Percentiles rank a stretch among this genome's conserved stretches.
phyloP scores from a whole-genome alignment of 2,797 vertebrate species.

The Siniperca undulata region DNA sequence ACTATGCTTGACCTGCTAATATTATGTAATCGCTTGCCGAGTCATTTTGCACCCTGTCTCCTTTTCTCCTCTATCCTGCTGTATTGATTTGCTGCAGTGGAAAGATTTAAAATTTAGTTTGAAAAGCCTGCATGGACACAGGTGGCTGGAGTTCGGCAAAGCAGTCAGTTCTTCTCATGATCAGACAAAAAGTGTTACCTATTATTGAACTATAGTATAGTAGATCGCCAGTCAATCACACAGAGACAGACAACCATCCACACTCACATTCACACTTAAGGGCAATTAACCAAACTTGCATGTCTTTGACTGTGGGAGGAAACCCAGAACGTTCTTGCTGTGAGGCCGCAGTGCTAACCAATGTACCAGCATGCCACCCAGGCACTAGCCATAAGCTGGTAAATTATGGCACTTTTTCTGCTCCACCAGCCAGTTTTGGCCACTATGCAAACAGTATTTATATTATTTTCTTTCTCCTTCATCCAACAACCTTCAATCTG shows the following conservation, averaged over 20 bases:
- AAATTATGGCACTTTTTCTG: background rate
- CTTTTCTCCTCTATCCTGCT: background rate
- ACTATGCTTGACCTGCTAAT: slow-evolving; percentile 18
- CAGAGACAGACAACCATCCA: slow-evolving; percentile 1
- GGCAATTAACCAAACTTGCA: background rate
- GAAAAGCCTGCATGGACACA: background rate
- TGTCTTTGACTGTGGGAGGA: slow-evolving; percentile 2
- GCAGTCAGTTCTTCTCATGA: background rate
- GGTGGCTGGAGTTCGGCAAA: background rate
- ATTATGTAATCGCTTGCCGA: background rate
- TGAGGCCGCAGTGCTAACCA: background rate
- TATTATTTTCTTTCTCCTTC: background rate
- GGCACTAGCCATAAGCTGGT: no score
- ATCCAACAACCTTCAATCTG: background rate
- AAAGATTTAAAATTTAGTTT: slow-evolving; percentile 11
- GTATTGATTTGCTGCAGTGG: slow-evolving; percentile 15
- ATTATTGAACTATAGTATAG: background rate
- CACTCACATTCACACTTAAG: background rate
- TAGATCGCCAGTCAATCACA: background rate
- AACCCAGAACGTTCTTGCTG: background rate
- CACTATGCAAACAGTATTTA: background rate
- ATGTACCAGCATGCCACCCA: background rate
- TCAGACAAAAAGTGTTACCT: background rate
- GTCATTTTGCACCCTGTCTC: background rate
- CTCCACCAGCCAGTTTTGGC: background rate